A percentile compares a stretch with the other conserved stretches of the same genome.
Conservation (phyloP, 2,797 vertebrate genomes). For the Sternotherus odoratus region DNA sequence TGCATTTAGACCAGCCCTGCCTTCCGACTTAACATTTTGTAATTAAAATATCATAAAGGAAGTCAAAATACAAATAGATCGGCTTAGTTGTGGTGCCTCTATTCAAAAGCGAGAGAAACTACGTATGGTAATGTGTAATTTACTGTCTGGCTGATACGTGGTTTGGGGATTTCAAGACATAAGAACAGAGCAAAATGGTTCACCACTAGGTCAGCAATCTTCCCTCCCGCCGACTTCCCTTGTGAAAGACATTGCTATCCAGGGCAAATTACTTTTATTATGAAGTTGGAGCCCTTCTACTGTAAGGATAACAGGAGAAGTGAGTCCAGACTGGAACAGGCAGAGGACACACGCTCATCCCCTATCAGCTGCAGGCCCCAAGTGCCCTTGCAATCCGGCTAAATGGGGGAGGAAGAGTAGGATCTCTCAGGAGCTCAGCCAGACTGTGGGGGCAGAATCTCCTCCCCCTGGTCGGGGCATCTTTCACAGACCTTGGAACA, state of each 20-base stretch:
- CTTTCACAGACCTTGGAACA: neutral
- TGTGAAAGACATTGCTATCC: too few relatives aligned
- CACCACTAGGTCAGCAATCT: neutral
- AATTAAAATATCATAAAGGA: slow-evolving; percentile 15
- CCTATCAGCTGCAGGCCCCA: neutral
- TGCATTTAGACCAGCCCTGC: neutral
- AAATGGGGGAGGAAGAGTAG: neutral
- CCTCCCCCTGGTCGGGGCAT: neutral
- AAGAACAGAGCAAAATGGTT: neutral
- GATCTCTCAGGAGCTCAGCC: neutral
- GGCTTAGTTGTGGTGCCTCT: neutral
- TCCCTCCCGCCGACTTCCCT: too few relatives aligned
- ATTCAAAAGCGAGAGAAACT: neutral
- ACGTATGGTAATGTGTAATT: neutral
- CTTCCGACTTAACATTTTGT: neutral
- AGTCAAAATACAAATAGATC: neutral
- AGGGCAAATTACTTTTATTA: neutral
- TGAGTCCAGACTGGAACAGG: neutral
- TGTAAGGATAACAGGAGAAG: neutral
- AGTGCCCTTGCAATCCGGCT: neutral
- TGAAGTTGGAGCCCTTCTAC: fast-evolving
- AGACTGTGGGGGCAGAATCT: neutral
- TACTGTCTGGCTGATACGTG: too few relatives aligned
- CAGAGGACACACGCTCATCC: neutral
- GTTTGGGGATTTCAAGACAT: neutral